Evolutionary conservation across 2,888 invertebrate genomes (phyloP).

Genomic region (Ochlodes sylvanus): DNA sequence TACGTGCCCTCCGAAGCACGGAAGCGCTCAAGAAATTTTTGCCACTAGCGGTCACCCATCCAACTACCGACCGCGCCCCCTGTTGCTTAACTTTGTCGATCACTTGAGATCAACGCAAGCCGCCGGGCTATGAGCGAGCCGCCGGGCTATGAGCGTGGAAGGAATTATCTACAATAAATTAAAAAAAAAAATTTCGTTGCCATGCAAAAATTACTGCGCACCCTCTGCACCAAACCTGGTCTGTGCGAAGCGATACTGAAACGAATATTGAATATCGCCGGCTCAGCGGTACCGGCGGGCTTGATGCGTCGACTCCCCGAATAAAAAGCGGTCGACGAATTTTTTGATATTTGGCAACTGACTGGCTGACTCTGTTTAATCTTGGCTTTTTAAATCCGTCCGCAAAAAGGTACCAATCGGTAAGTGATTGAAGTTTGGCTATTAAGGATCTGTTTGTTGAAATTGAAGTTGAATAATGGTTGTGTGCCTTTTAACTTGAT

Average conservation of each 20-base stretch:
- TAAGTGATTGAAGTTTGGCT: conserved; percentile 30
- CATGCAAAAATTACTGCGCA: not conserved
- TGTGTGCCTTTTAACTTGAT: conserved; percentile 5
- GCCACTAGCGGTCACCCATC: too few species aligned
- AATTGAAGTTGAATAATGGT: conserved; percentile 3
- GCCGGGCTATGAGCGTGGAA: too few species aligned
- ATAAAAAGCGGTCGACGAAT: conserved; percentile 34
- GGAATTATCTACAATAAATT: too few species aligned
- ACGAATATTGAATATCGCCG: conserved; percentile 38
- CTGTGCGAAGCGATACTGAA: conserved; percentile 32
- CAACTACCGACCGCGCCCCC: too few species aligned
- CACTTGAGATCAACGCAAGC: too few species aligned
- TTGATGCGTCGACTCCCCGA: conserved; percentile 29
- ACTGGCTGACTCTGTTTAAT: conserved; percentile 36
- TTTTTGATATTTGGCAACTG: conserved; percentile 38
- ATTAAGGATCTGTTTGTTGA: not conserved
- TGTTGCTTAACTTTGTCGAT: too few species aligned
- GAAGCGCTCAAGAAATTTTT: too few species aligned
- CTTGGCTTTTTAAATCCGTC: conserved; percentile 28
- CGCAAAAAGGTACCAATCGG: conserved; percentile 9
- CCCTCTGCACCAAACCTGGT: not conserved
- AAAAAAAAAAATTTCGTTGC: too few species aligned
- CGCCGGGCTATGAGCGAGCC: too few species aligned
- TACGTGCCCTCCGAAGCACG: too few species aligned
- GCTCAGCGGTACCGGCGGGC: conserved; percentile 28